A percentile compares a stretch with the other conserved stretches of the same genome.
Evolutionary conservation across 2,888 invertebrate genomes (phyloP).

Genomic region (Trisateles emortualis): DNA sequence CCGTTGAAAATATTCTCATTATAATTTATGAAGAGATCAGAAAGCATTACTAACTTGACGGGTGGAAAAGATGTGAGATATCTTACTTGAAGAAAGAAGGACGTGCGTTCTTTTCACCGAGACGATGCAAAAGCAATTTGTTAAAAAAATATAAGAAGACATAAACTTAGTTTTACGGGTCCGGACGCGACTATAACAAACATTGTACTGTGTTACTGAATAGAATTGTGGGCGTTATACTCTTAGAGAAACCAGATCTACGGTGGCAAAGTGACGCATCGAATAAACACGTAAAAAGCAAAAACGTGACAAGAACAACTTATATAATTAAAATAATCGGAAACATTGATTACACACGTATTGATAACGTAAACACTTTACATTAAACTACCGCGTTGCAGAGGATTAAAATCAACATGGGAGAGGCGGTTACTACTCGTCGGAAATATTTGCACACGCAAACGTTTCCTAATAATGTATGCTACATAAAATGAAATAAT

Average conservation of each 20-base stretch:
- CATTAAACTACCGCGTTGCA: neutral
- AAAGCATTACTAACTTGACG: conserved; percentile 59
- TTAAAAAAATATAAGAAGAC: neutral
- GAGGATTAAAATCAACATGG: conserved; percentile 38
- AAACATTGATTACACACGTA: conserved; percentile 13
- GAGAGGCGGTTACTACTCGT: too few species aligned
- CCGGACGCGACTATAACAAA: conserved; percentile 22
- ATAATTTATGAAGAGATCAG: conserved; percentile 61
- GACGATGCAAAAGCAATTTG: neutral
- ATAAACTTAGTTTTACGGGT: conserved; percentile 6
- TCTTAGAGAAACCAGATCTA: conserved; percentile 26
- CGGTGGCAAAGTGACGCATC: conserved; percentile 35
- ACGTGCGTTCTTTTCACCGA: neutral
- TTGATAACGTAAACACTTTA: neutral
- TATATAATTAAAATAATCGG: conserved; percentile 24
- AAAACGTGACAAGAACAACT: conserved; percentile 11
- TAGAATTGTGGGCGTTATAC: conserved; percentile 28
- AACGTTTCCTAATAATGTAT: conserved; percentile 40
- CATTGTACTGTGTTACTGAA: conserved; percentile 22
- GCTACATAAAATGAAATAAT: conserved; percentile 26
- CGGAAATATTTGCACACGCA: too few species aligned
- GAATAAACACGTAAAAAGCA: conserved; percentile 24
- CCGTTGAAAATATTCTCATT: conserved; percentile 57
- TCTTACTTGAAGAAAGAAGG: conserved; percentile 30
- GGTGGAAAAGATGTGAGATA: conserved; percentile 44